These are phyloP conservation scores for Merops nubicus DNA, from an alignment of 2,113 vertebrate species.

Conservation along the genomic window DNA sequence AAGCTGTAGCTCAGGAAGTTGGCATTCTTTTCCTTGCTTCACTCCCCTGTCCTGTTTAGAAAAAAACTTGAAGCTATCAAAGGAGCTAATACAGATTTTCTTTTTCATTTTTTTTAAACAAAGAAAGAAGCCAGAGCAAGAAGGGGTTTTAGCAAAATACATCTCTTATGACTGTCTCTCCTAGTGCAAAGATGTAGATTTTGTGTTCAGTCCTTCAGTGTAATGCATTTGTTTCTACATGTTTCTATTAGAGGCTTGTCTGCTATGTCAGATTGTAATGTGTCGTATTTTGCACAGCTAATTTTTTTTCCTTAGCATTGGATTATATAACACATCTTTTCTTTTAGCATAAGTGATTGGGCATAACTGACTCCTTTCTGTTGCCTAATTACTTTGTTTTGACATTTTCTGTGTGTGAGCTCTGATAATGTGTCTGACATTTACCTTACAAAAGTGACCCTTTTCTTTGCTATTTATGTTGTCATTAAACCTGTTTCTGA, in stretches of 20 bases:
- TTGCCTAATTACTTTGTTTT: neutral
- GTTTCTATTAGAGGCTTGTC: neutral
- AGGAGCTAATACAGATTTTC: neutral
- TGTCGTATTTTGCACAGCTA: neutral
- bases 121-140: neutral
- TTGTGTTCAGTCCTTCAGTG: neutral
- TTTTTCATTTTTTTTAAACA: neutral
- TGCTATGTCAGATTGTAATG: neutral
- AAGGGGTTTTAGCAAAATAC: neutral
- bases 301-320: neutral
- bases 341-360: neutral
- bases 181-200: neutral
- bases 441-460: neutral
- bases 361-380: neutral
- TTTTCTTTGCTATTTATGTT: neutral
- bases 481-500: neutral
- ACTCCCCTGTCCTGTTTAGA: neutral
- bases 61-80: neutral
- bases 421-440: neutral
- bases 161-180: neutral
- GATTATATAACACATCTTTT: neutral
- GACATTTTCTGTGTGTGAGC: neutral
- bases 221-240: neutral
- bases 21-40: neutral
- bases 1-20: neutral